Base-by-base conservation (phyloP, 2,113 vertebrate species). In the Tringa solitaria region DNA sequence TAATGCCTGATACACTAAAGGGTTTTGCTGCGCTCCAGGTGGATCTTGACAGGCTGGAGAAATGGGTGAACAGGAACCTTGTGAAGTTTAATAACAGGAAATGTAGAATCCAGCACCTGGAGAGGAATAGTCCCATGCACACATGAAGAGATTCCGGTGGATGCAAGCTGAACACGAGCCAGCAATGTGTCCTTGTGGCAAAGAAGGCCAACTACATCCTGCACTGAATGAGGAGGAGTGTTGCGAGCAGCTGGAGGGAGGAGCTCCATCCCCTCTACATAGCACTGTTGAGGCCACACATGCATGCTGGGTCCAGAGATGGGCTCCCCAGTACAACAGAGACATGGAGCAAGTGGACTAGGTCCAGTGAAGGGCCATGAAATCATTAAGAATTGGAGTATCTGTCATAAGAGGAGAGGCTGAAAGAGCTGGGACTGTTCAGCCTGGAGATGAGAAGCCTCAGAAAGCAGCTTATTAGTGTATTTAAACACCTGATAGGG, bases 261-360 rank as follows among this genome's bases (percentile, higher is more conserved):
- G 27, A 57, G 41, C 57, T 67, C 15, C 17, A 90, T 41, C n/a
- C 11, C 13, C 41, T 74, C 35, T 28, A 0, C 30, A 46, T 10
- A 48, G 15, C 26, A 41, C 14, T 51, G 48, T 2, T 70, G 41
- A 84, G 23, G 19, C 15, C 12, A 35, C 3, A 22, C 0, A 0
- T 70, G 21, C 57, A 39, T 50, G 4, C 23, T 57, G 21, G 3
- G 14, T 51, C 27, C 41, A 59, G 46, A 14, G 85, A 14, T 57
- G 27, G 15, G 23, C 11, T 74, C 23, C 32, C 30, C 48, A 18
- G 6, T 45, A 35, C 27, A 35, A 19, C 26, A 45, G 8, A 32
- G 63, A 37, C 3, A 14, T 33, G 28, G 57, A 84, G 7, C 22
- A 37, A 14, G 22, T 54, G 77, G 28, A 37, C 9, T 16, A 37